A percentile compares a stretch with the other conserved stretches of the same genome.
Evolutionary conservation across 2,113 vertebrate genomes (phyloP).

Genomic region (Callipepla squamata): DNA sequence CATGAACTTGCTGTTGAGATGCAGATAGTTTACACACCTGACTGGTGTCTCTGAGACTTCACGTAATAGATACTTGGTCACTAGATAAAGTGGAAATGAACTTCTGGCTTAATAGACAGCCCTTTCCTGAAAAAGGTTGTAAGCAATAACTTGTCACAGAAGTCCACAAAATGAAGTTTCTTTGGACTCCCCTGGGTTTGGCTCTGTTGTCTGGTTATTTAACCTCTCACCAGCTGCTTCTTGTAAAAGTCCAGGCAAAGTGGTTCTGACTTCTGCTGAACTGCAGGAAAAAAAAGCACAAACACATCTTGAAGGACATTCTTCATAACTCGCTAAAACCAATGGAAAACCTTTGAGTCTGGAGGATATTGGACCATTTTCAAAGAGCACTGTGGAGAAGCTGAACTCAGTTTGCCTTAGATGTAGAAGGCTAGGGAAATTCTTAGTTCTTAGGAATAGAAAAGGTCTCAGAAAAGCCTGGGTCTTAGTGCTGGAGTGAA

Average conservation of each 20-base stretch:
- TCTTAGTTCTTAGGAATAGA: not conserved
- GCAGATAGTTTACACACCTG: conserved; percentile 11
- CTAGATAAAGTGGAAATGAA: conserved; percentile 20
- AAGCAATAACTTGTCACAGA: not conserved
- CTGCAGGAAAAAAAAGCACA: not conserved
- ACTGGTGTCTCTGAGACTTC: not conserved
- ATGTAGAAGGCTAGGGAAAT: conserved; percentile 25
- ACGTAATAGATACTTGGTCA: conserved; percentile 7
- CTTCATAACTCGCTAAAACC: conserved; percentile 15
- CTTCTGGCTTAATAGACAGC: conserved; percentile 6
- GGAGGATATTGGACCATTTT: not conserved
- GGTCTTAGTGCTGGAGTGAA: not conserved
- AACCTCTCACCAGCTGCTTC: conserved; percentile 36
- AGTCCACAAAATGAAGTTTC: not conserved
- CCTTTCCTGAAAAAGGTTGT: not conserved
- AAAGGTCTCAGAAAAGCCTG: not conserved
- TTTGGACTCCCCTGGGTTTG: not conserved
- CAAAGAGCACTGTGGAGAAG: not conserved
- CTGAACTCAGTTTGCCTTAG: not conserved
- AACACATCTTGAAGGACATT: not conserved
- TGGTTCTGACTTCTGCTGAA: conserved; percentile 26
- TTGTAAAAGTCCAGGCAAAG: conserved; percentile 48
- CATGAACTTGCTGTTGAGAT: not conserved
- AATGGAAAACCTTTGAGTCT: not conserved
- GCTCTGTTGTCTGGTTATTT: conserved; percentile 39